Conservation (phyloP, 2,797 vertebrate genomes). For the Phaenicophaeus curvirostris region DNA sequence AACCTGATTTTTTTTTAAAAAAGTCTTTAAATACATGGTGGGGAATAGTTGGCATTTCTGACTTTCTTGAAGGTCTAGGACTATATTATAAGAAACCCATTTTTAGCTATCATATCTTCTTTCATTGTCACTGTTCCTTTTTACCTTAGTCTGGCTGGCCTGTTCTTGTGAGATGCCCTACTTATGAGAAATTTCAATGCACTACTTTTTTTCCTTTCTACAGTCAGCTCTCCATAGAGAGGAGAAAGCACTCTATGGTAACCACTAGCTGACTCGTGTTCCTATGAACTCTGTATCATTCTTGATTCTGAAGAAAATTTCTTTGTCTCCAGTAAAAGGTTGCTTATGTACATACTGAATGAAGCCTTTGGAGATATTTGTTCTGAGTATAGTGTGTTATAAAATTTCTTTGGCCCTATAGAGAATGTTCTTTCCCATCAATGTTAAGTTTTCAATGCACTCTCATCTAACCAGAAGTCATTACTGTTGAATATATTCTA, state of each 20-base stretch:
- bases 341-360: background rate
- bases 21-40: slow-evolving; percentile 73
- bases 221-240: background rate
- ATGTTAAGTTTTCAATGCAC: background rate
- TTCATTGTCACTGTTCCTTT: background rate
- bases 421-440: background rate
- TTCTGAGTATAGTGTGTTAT: background rate
- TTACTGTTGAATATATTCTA: background rate
- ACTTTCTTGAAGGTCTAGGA: slow-evolving; percentile 62
- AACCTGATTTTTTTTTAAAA: slow-evolving; percentile 58
- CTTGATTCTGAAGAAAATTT: background rate
- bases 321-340: background rate
- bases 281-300: background rate
- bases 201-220: background rate
- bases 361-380: background rate
- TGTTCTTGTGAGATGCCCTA: background rate
- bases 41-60: slow-evolving; percentile 74
- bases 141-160: background rate
- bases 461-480: background rate
- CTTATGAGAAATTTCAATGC: background rate
- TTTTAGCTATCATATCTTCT: background rate
- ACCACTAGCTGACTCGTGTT: background rate
- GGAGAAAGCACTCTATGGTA: background rate
- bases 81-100: slow-evolving; percentile 33
- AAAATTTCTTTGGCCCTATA: background rate